phyloP scores from a whole-genome alignment of 53 echinoderm and acorn worm species.

The Apostichopus leukothele region DNA sequence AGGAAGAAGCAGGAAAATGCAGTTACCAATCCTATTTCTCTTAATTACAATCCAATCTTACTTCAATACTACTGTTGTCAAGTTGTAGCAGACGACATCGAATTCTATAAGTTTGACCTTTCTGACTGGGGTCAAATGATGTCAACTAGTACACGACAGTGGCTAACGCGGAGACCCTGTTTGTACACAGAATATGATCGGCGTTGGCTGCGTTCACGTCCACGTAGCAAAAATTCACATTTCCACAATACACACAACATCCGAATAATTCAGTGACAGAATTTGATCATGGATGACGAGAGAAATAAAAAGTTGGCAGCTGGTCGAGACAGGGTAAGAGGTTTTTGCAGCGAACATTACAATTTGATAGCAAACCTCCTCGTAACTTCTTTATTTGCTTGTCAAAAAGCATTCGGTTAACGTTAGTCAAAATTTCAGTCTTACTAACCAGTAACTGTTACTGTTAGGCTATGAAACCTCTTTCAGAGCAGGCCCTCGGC shows the following conservation, averaged over 20 bases:
- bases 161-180: not conserved
- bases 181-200: not conserved
- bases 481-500: too few relatives aligned
- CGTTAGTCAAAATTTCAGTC: too few relatives aligned
- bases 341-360: too few relatives aligned
- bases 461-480: too few relatives aligned
- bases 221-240: not conserved
- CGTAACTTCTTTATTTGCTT: too few relatives aligned
- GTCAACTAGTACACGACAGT: not conserved
- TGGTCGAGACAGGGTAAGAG: constrained; percentile 88
- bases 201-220: not conserved
- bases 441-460: too few relatives aligned
- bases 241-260: not conserved
- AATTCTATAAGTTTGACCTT: not conserved
- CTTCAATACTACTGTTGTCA: too few relatives aligned
- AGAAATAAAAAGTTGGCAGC: constrained; percentile 89
- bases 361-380: too few relatives aligned
- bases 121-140: not conserved
- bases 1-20: too few relatives aligned
- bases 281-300: constrained; percentile 65
- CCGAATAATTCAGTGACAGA: not conserved
- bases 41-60: too few relatives aligned
- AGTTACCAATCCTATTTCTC: too few relatives aligned
- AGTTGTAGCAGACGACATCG: not conserved
- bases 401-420: too few relatives aligned